Evolutionary conservation across 1,140 invertebrate genomes (phyloP), one percentile per base, ranked within the genome.

Genomic region (Megalonaias nervosa): DNA sequence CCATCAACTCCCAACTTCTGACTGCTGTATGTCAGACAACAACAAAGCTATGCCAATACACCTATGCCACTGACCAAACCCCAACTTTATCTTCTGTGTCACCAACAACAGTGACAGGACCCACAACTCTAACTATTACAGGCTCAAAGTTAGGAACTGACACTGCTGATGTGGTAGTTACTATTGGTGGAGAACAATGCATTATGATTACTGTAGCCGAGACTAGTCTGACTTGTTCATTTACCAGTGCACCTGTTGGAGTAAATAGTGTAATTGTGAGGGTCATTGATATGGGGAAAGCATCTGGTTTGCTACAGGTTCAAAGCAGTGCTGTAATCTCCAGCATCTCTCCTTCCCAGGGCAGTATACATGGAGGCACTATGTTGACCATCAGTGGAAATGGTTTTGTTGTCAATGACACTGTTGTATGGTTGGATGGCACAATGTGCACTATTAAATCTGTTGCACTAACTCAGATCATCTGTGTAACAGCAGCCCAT

Each of bases 361-460:
- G 85, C 38, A 81, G 83, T 61, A 84, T 80, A 21, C 38, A 81
- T 74, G 85, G 85, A 31, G 79, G 84, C 26, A 82, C 80, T 31
- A 15, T 72, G 1, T 17, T 86, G 38, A 84, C 82, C 38, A 48
- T 48, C 38, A 48, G 0, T 48, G 85, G 85, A 21, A 75, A 74
- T 59, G 81, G 81, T 61, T 85, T 86, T 67, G 72, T 71, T 58
- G 69, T 26, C 48, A 67, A 19, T 55, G 65, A 74, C 16, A 80
- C 79, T 38, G 55, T 61, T 58, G 70, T 84, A 19, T 13, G 21
- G 17, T n/a, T 78, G 55, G 74, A 64, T 59, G 74, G 60, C 14
- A 19, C 55, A 1, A 26, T 59, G n/a, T 78, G 72, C 55, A n/a
- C 15, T 3, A 68, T 77, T 14, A 65, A 64, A 11, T 57, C 59